A percentile compares a stretch with the other conserved stretches of the same genome.
Evolutionary conservation across 1,140 invertebrate genomes (phyloP).

Genomic region (Leptinotarsa texana): DNA sequence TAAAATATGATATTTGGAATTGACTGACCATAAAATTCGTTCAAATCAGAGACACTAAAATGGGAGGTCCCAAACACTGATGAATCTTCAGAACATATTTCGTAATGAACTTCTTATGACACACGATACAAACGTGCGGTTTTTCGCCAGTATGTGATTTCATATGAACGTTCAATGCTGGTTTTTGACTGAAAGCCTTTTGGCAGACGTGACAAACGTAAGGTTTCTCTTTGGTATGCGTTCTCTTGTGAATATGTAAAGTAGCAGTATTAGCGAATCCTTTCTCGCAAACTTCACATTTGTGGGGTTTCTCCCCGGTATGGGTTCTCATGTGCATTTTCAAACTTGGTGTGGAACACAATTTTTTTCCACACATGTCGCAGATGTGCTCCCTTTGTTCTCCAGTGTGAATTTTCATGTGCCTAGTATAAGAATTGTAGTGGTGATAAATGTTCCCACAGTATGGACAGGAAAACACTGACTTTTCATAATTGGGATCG

Average conservation of each 20-base stretch:
- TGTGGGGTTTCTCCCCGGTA: conserved; percentile 70
- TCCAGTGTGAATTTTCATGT: conserved; percentile 18
- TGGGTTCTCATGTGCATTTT: conserved; percentile 66
- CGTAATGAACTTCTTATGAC: conserved; percentile 44
- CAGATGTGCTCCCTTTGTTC: conserved; percentile 54
- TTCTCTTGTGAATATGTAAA: conserved; percentile 42
- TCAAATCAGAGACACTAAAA: background rate
- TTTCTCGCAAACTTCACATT: conserved; percentile 62
- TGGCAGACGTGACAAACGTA: conserved; percentile 50
- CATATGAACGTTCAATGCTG: conserved; percentile 41
- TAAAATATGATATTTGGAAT: too few species aligned
- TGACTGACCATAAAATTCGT: too few species aligned
- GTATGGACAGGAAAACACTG: background rate
- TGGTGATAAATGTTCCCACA: background rate
- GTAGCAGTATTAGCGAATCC: conserved; percentile 41
- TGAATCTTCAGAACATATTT: conserved; percentile 4
- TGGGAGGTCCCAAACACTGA: background rate
- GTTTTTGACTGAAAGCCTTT: conserved; percentile 45
- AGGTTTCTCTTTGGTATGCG: conserved; percentile 58
- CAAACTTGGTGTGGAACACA: conserved; percentile 62
- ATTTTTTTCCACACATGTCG: conserved; percentile 71
- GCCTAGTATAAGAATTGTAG: background rate
- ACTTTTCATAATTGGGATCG: conserved; percentile 20
- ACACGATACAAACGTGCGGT: conserved; percentile 53
- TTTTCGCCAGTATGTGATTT: conserved; percentile 43